phyloP scores from a whole-genome alignment of 2,888 invertebrate species.

The Amphipyra tragopoginis region DNA sequence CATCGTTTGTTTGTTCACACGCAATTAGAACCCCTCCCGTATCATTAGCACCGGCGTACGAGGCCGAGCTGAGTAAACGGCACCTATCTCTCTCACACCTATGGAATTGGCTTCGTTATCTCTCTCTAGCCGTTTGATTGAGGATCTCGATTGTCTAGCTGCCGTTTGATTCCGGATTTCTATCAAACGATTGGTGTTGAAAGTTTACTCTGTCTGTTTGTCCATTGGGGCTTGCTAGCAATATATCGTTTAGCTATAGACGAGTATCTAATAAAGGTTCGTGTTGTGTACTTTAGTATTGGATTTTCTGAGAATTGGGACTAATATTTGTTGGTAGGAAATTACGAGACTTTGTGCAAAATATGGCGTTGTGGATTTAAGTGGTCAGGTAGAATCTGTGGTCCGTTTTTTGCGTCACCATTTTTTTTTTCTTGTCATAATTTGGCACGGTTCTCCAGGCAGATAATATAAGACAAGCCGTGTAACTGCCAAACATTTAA shows the following conservation, averaged over 20 bases:
- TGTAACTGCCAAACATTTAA: slow-evolving; percentile 31
- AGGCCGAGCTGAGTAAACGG: slow-evolving; percentile 64
- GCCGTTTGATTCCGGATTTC: slow-evolving; percentile 78
- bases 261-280: slow-evolving; percentile 37
- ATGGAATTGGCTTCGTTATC: slow-evolving; percentile 57
- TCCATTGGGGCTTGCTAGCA: slow-evolving; percentile 61
- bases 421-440: slow-evolving; percentile 25
- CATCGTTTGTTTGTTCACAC: slow-evolving; percentile 85
- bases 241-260: slow-evolving; percentile 58
- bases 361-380: slow-evolving; percentile 7
- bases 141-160: slow-evolving; percentile 77
- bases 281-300: slow-evolving; percentile 29
- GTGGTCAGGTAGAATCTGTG: slow-evolving; percentile 18
- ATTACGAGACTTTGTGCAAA: slow-evolving; percentile 9
- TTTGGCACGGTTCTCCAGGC: slow-evolving; percentile 35
- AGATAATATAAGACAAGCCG: slow-evolving; percentile 30
- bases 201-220: slow-evolving; percentile 76
- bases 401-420: slow-evolving; percentile 4
- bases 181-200: slow-evolving; percentile 80
- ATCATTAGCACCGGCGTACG: slow-evolving; percentile 82
- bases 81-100: slow-evolving; percentile 68
- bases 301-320: slow-evolving; percentile 42
- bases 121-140: slow-evolving; percentile 74
- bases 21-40: slow-evolving; percentile 86
- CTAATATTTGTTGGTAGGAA: slow-evolving; percentile 21